Evolutionary conservation across 2,797 vertebrate genomes (phyloP).

Genomic region (Coluber constrictor): DNA sequence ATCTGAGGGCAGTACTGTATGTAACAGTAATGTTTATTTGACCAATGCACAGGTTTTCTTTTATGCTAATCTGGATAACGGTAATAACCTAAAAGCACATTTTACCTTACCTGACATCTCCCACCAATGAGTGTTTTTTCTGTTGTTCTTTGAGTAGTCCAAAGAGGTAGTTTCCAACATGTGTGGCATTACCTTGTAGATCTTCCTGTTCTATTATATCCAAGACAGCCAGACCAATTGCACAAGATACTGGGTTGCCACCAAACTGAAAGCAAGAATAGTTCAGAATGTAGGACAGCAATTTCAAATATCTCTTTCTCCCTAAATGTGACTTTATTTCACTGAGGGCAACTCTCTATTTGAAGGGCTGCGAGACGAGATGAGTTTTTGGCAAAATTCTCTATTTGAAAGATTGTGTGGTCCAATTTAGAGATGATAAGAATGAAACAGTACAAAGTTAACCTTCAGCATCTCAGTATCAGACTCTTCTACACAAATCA

Average conservation of each 20-base stretch:
- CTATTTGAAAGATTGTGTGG: background rate
- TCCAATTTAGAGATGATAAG: background rate
- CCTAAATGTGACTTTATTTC: background rate
- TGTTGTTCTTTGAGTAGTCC: conserved; percentile 80
- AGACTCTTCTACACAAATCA: background rate
- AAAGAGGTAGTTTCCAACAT: conserved; percentile 84
- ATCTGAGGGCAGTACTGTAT: background rate
- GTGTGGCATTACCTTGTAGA: conserved; percentile 84
- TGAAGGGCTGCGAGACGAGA: background rate
- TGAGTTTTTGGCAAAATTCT: background rate
- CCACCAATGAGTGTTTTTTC: conserved; percentile 85
- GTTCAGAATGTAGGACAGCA: background rate
- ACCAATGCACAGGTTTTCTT: background rate
- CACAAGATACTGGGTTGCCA: conserved; percentile 96
- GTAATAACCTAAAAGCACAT: background rate
- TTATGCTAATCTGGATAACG: background rate
- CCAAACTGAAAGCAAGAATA: conserved; percentile 82
- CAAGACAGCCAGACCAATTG: conserved; percentile 89
- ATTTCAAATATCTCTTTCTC: background rate
- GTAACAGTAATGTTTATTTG: background rate
- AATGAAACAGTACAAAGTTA: background rate
- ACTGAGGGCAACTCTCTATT: background rate
- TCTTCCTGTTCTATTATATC: conserved; percentile 89
- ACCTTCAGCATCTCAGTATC: background rate
- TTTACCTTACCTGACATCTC: conserved; percentile 84